These are phyloP conservation scores for Bruchidius siliquastri DNA, from an alignment of 2,888 invertebrate species.

Conservation along the genomic window DNA sequence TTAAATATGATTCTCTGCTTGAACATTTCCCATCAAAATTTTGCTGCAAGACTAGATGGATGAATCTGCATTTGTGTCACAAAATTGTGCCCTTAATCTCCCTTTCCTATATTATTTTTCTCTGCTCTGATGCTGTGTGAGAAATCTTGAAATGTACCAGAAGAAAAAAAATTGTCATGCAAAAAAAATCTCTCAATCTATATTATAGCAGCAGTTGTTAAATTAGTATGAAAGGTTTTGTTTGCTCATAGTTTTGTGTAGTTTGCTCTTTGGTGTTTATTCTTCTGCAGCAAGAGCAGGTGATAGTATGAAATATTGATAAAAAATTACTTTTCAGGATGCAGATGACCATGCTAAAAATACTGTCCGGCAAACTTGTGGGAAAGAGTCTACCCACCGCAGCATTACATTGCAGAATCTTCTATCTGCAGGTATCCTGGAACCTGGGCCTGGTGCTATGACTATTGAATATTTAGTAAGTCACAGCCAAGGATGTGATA, in stretches of 20 bases:
- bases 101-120: no score
- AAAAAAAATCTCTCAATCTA: no score
- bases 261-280: background rate
- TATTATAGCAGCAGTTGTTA: no score
- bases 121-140: no score
- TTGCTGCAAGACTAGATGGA: no score
- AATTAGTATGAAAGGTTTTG: background rate
- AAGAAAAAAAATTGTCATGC: no score
- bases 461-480: conserved; percentile 84
- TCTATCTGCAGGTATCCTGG: conserved; percentile 76
- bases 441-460: conserved; percentile 79
- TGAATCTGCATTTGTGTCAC: no score
- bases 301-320: background rate
- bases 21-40: no score
- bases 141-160: no score
- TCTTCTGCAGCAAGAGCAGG: background rate
- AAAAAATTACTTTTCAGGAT: conserved; percentile 32
- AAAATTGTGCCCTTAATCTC: no score
- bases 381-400: conserved; percentile 29
- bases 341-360: conserved; percentile 35
- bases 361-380: conserved; percentile 31
- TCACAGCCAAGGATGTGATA: no score
- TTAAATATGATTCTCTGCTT: no score
- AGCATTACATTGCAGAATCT: conserved; percentile 83
- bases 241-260: background rate